Conservation (phyloP, 2,113 vertebrate species). For the Nipponia nippon region DNA sequence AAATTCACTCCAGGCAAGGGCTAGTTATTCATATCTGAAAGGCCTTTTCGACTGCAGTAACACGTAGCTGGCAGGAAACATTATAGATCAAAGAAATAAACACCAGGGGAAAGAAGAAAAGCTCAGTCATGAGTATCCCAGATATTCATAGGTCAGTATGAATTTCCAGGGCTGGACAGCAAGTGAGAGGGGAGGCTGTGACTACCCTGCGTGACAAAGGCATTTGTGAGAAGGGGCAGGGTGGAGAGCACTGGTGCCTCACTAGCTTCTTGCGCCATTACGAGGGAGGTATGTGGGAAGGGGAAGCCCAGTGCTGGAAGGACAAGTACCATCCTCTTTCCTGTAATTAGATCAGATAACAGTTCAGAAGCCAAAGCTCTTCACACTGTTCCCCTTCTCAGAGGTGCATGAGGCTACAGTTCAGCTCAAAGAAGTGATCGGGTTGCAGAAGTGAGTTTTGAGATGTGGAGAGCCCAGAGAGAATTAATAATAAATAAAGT, state of each 20-base stretch:
- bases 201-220: background rate
- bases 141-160: background rate
- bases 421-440: background rate
- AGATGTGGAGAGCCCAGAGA: background rate
- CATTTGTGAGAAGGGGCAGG: background rate
- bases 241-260: background rate
- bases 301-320: accelerated
- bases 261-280: accelerated
- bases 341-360: background rate
- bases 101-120: background rate
- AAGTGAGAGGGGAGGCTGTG: background rate
- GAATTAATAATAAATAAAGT: background rate
- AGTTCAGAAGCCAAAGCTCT: background rate
- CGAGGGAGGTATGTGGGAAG: accelerated
- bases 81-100: background rate
- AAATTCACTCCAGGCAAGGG: background rate
- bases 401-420: background rate
- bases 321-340: background rate
- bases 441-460: background rate
- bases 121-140: background rate
- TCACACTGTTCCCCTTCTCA: accelerated
- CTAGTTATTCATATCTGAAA: background rate
- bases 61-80: background rate
- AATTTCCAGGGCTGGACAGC: background rate
- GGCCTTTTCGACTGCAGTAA: background rate